Base-by-base conservation (phyloP, 1,140 invertebrate species). In the Hormaphis cornu region DNA sequence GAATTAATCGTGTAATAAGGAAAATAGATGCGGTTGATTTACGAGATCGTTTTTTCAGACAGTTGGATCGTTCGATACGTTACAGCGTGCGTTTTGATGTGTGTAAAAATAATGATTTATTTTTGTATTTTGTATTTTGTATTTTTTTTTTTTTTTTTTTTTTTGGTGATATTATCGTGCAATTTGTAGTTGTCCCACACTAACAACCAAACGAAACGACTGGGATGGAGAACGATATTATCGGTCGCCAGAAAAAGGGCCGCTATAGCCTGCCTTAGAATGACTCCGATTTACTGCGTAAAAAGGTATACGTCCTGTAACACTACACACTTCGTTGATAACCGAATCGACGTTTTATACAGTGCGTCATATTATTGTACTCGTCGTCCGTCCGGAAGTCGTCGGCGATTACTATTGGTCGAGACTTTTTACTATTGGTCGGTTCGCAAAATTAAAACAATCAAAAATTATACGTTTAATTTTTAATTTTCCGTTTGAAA, bases 201-300 rank as follows among this genome's bases (percentile, higher is more conserved):
- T 48, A 73, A 71, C 74, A 48, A 12, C 58, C 70, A 71, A 63
- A 20, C 42, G 58, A 71, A 73, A 20, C 72, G 72, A 59, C 83
- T 84, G 77, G 89, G 88, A 74, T 97, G 95, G 95, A 88, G 86
- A 77, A 88, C 89, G 77, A 84, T 97, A 72, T 83, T 98, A 59
- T 95, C 93, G 70, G 90, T 90, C 54, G 93, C 96, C 73, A 86
- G 95, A 74, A 97, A 96, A 81, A 83, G 93, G 76, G 94, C 94
- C 59, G 94, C 95, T 44, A 87, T 98, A 79, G 93, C 93, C 75
- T 98, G 95, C 78, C 87, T 98, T 75, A 85, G 94, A 79, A 93
- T 92, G 80, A 86, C 87, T 58, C 93, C 92, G 74, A 84, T 97
- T 35, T 95, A 98, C 83, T 91, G 89, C 76, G 79, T 97, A 72